phyloP scores from a whole-genome alignment of 2,888 invertebrate species.

The Graphium colonna region DNA sequence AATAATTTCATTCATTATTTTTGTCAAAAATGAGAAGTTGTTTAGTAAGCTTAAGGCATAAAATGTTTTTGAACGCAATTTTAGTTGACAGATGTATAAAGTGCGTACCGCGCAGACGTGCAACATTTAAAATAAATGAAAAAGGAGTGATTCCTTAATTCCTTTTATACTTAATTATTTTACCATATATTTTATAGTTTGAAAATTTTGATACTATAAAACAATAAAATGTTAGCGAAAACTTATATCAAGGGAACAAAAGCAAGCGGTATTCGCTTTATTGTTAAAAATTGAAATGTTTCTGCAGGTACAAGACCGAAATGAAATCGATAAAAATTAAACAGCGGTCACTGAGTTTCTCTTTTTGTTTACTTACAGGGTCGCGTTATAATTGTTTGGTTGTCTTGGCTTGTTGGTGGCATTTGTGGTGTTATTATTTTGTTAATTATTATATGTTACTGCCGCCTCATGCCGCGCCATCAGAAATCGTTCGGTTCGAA shows the following conservation, averaged over 20 bases:
- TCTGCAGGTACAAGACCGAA: constrained; percentile 58
- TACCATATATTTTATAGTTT: constrained; percentile 39
- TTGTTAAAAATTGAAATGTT: constrained; percentile 72
- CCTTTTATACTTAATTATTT: constrained; percentile 8
- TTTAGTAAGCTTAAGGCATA: no score
- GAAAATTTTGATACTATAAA: constrained; percentile 41
- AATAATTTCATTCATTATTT: no score
- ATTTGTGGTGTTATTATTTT: constrained; percentile 83
- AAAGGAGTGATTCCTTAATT: constrained; percentile 21
- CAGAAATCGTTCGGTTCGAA: constrained; percentile 84
- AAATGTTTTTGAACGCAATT: no score
- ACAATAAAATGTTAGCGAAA: constrained; percentile 60
- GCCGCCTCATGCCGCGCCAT: constrained; percentile 84
- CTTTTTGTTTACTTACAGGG: constrained; percentile 53
- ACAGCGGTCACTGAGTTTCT: constrained; percentile 22
- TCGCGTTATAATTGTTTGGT: constrained; percentile 77
- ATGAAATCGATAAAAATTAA: constrained; percentile 41
- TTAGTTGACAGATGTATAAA: background rate
- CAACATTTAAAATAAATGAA: constrained; percentile 23
- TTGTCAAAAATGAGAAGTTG: no score
- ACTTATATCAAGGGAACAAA: constrained; percentile 49
- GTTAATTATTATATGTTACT: constrained; percentile 83
- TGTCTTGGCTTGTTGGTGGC: constrained; percentile 80
- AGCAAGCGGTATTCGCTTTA: constrained; percentile 56
- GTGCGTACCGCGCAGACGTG: constrained; percentile 42